A percentile compares a stretch with the other conserved stretches of the same genome.
These are phyloP conservation scores for Phrynocephalus versicolor DNA, from an alignment of 2,113 vertebrate species.

Conservation along the genomic window DNA sequence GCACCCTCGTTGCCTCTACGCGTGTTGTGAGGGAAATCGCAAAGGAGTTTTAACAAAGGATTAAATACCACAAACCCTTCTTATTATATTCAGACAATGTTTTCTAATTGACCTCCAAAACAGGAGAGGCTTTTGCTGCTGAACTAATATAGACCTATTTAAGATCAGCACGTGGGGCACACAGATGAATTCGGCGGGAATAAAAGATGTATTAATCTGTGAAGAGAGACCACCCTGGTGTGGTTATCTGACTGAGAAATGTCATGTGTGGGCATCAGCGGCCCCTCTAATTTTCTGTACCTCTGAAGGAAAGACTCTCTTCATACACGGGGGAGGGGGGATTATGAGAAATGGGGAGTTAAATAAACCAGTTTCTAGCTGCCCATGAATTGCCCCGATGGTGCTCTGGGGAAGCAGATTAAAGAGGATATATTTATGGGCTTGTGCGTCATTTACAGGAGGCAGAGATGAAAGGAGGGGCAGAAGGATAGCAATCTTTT, in stretches of 20 bases:
- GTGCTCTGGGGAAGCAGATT: no score
- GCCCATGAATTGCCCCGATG: no score
- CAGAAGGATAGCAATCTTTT: neutral
- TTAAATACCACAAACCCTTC: slow-evolving; percentile 62
- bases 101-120: slow-evolving; percentile 67
- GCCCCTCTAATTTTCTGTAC: no score
- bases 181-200: slow-evolving; percentile 11
- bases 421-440: no score
- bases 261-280: slow-evolving; percentile 14
- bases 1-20: slow-evolving; percentile 62
- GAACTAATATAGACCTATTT: slow-evolving; percentile 65
- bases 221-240: slow-evolving; percentile 36
- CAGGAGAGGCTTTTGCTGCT: slow-evolving; percentile 38
- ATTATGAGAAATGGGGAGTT: no score
- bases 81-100: slow-evolving; percentile 74
- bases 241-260: slow-evolving; percentile 34
- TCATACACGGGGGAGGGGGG: no score
- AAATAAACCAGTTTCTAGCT: no score
- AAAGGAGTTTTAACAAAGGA: slow-evolving; percentile 61
- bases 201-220: slow-evolving; percentile 54
- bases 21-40: slow-evolving; percentile 69
- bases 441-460: slow-evolving; percentile 2
- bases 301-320: no score
- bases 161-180: slow-evolving; percentile 52
- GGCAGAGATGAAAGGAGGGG: neutral